These are phyloP conservation scores for Antitype chi DNA, from an alignment of 2,888 invertebrate genomes.

Conservation along the genomic window DNA sequence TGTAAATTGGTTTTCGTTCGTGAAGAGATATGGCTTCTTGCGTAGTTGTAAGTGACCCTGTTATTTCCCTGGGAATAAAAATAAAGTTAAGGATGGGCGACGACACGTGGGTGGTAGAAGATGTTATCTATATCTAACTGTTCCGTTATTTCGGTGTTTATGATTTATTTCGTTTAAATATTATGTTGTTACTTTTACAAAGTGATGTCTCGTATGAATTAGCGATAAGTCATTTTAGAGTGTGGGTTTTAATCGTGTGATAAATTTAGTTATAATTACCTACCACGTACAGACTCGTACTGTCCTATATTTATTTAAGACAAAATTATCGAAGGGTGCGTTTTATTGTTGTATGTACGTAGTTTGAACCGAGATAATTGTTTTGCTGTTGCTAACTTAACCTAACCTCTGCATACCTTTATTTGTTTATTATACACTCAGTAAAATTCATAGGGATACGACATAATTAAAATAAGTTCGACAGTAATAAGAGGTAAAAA, in stretches of 20 bases:
- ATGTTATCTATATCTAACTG: constrained; percentile 30
- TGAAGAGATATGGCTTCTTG: constrained; percentile 19
- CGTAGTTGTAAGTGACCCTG: constrained; percentile 60
- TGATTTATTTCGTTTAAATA: constrained; percentile 50
- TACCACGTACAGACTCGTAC: not conserved
- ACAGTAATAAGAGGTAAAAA: no score
- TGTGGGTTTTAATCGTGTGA: constrained; percentile 47
- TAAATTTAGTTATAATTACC: constrained; percentile 36
- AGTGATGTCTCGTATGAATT: constrained; percentile 21
- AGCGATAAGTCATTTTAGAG: constrained; percentile 35
- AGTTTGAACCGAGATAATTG: not conserved
- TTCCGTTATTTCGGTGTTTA: constrained; percentile 32
- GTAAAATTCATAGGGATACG: no score
- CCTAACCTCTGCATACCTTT: no score
- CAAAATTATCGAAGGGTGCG: not conserved
- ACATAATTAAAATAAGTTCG: no score
- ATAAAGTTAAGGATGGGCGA: constrained; percentile 36
- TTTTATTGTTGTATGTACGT: not conserved
- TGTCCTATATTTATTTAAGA: not conserved
- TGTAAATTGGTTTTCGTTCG: constrained; percentile 12
- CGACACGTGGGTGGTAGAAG: constrained; percentile 50
- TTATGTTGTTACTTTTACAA: constrained; percentile 47
- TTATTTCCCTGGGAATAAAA: constrained; percentile 53
- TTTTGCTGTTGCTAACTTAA: no score
- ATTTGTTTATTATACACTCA: no score